phyloP scores from a whole-genome alignment of 2,888 invertebrate species.

The Chaitophorus viminalis region DNA sequence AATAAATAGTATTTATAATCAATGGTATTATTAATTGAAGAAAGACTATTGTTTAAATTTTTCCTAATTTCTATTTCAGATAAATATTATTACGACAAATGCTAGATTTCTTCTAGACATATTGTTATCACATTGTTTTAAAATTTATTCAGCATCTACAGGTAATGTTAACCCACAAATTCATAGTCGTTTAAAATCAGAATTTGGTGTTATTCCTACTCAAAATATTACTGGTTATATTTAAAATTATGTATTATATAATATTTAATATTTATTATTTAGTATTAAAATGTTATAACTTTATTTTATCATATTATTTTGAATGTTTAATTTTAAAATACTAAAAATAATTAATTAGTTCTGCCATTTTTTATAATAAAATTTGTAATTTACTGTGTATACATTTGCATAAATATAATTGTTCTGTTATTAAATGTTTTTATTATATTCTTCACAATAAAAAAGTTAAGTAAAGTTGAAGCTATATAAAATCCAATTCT shows the following conservation, averaged over 20 bases:
- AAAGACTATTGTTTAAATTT: background rate
- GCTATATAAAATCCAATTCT: too few species aligned
- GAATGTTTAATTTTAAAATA: background rate
- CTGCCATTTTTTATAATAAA: background rate
- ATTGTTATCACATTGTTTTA: conserved; percentile 68
- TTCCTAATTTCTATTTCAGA: conserved; percentile 63
- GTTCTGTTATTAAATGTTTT: background rate
- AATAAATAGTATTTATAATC: too few species aligned
- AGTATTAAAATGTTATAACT: too few species aligned
- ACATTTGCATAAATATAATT: background rate
- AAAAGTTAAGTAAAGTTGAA: too few species aligned
- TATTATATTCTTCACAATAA: too few species aligned
- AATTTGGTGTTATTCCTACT: conserved; percentile 51
- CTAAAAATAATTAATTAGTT: background rate
- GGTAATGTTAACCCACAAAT: conserved; percentile 62
- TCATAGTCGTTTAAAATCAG: conserved; percentile 62
- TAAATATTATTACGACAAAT: conserved; percentile 74
- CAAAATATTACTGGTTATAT: conserved; percentile 61
- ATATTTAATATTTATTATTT: background rate
- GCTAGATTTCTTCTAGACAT: conserved; percentile 77
- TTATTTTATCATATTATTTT: background rate
- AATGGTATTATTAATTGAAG: too few species aligned
- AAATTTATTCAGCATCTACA: conserved; percentile 63
- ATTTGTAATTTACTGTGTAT: background rate
- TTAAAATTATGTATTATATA: conserved; percentile 5